Conservation (phyloP, 2,888 invertebrate genomes). For the Hemithea aestivaria region DNA sequence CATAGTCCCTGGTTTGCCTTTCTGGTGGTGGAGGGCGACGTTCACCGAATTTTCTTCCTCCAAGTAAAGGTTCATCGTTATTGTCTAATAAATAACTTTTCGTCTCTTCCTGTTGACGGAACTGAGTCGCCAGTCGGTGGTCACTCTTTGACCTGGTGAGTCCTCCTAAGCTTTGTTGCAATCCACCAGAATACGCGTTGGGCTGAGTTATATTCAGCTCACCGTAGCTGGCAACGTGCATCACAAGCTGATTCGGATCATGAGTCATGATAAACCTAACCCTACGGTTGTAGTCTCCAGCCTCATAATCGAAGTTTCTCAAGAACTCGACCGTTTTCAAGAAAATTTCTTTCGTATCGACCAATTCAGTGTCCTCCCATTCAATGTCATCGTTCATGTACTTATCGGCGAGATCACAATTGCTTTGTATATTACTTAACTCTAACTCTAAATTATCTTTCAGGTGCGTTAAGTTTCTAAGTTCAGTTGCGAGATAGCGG, state of each 20-base stretch:
- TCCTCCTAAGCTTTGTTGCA: conserved; percentile 82
- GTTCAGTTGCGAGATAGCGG: conserved; percentile 92
- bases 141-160: conserved; percentile 96
- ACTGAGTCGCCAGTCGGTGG: conserved; percentile 92
- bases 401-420: conserved; percentile 97
- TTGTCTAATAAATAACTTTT: conserved; percentile 79
- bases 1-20: conserved; percentile 79
- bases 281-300: conserved; percentile 91
- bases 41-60: conserved; percentile 89
- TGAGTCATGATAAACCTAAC: conserved; percentile 93
- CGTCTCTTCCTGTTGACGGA: conserved; percentile 90
- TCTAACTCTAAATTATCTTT: conserved; percentile 97
- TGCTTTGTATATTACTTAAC: conserved; percentile 96
- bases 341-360: conserved; percentile 98
- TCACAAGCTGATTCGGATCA: conserved; percentile 93
- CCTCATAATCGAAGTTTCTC: conserved; percentile 96
- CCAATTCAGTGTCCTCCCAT: conserved; percentile 95
- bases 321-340: conserved; percentile 97
- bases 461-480: conserved; percentile 89
- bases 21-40: conserved; percentile 77
- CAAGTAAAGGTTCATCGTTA: conserved; percentile 84
- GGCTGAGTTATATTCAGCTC: conserved; percentile 90
- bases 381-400: conserved; percentile 94
- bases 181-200: conserved; percentile 78
- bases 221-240: conserved; percentile 93